Percentiles rank a stretch among this genome's conserved stretches.
phyloP scores from a whole-genome alignment of 2,888 invertebrate genomes.

The Empis livida region DNA sequence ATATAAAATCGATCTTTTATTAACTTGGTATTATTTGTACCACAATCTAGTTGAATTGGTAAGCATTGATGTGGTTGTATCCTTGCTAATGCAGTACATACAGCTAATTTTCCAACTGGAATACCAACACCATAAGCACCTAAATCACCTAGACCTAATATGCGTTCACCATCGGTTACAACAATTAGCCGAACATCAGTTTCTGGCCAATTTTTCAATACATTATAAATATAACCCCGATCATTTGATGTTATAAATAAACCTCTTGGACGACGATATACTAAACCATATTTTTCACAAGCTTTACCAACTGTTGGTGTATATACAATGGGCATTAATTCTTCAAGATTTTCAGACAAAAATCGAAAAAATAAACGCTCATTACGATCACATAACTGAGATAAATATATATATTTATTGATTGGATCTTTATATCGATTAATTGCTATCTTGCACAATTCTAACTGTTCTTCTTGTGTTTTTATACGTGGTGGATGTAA shows the following conservation, averaged over 20 bases:
- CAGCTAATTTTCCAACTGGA: constrained; percentile 89
- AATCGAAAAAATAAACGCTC: constrained; percentile 92
- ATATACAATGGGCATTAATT: constrained; percentile 93
- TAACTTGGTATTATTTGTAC: constrained; percentile 81
- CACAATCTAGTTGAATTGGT: constrained; percentile 88
- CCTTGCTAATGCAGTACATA: constrained; percentile 95
- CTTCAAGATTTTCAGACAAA: constrained; percentile 81
- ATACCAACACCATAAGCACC: constrained; percentile 97
- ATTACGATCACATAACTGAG: constrained; percentile 90
- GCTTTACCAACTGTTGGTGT: constrained; percentile 96
- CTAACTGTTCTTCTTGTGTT: constrained; percentile 83
- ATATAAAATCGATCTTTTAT: constrained; percentile 91
- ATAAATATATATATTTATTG: constrained; percentile 92
- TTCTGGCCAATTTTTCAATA: constrained; percentile 53
- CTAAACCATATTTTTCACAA: constrained; percentile 92
- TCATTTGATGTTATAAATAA: constrained; percentile 94
- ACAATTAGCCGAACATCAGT: constrained; percentile 75
- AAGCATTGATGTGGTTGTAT: constrained; percentile 91
- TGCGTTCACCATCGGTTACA: constrained; percentile 95
- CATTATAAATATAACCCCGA: constrained; percentile 81
- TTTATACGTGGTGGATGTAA: constrained; percentile 91
- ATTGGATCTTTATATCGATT: constrained; percentile 82
- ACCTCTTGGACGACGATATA: constrained; percentile 87
- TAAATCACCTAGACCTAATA: constrained; percentile 90
- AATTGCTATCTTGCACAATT: constrained; percentile 82